Base-by-base conservation (phyloP, 2,797 vertebrate species). In the Coilia nasus region DNA sequence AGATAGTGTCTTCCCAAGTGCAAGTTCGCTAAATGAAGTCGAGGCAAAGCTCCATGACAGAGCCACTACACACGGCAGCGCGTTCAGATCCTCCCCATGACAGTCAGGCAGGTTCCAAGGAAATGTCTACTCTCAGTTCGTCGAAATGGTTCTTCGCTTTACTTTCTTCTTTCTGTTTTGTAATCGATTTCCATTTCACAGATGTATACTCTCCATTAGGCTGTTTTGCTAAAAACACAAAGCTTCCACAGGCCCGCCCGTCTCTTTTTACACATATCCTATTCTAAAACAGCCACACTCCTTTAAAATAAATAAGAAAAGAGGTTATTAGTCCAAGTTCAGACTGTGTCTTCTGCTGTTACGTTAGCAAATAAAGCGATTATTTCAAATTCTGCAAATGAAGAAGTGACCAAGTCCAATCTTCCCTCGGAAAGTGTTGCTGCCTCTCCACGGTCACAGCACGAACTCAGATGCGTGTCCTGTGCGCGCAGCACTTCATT, bases 211-310 rank as follows among this genome's bases (percentile, higher is more conserved):
- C 94, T 96, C 95, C 96, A 92, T 93, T 87, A 90, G 90, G 91
- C 91, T 91, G 80, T 91, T 91, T 87, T 83, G 92, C 85, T 91
- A 92, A 92, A 90, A 90, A 87, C 9, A 93, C 90, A 94, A 93
- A 94, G 91, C 89, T 84, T 93, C 90, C 91, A 92, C 91, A 90
- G 93, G 92, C 83, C 92, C 88, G 92, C 95, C 92, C 92, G 91
- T 89, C 95, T 95, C 93, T 92, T 92, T 89, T 90, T 90, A 92
- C 94, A 93, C 97, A 97, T 97, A 95, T 95, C 95, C 92, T 93
- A 88, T 95, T 96, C 92, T 93, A 88, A 88, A 92, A 93, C 64
- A 83, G 85, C 84, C 87, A 86, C 89, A n/a, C 4, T 78, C 71
- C 15, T n/a, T 41, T 19, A 44, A 78, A 44, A 78, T 78, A 78